Percentiles rank a stretch among this genome's conserved stretches.
These are phyloP conservation scores for Rhinolophus ferrumequinum DNA, from an alignment of 2,113 vertebrate genomes.

Conservation along the genomic window DNA sequence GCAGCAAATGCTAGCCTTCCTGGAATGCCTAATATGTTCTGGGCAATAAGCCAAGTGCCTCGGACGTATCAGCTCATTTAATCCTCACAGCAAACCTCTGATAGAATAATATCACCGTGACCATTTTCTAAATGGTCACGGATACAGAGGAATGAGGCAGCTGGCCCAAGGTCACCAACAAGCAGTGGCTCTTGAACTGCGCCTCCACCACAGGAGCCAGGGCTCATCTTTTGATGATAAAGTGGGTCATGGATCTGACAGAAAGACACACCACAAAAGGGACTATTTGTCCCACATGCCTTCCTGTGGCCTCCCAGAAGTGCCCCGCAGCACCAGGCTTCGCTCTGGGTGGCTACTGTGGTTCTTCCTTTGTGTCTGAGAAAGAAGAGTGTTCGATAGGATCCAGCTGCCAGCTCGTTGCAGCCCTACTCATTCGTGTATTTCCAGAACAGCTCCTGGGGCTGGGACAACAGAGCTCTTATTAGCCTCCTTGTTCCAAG, in stretches of 20 bases:
- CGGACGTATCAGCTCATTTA: neutral
- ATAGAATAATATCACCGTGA: neutral
- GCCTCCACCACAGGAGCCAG: neutral
- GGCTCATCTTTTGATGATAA: slow-evolving; percentile 27
- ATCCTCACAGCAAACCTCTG: neutral
- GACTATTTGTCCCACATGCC: neutral
- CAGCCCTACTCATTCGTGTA: neutral
- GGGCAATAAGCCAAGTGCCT: neutral
- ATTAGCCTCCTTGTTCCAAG: neutral
- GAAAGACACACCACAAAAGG: slow-evolving; percentile 43
- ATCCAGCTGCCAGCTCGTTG: slow-evolving; percentile 55
- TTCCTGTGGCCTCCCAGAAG: slow-evolving; percentile 65
- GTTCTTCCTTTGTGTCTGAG: slow-evolving; percentile 67
- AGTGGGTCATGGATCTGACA: slow-evolving; percentile 35
- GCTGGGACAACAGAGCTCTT: neutral
- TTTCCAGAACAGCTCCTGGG: neutral
- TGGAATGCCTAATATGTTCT: too few relatives aligned
- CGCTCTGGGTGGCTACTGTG: slow-evolving; percentile 70
- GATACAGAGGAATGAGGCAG: neutral
- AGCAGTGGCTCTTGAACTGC: neutral
- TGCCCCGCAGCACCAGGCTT: slow-evolving; percentile 50
- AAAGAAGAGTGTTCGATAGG: slow-evolving; percentile 24
- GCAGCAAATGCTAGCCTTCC: neutral
- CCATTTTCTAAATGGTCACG: neutral
- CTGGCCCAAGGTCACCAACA: neutral